phyloP scores from a whole-genome alignment of 1,140 invertebrate genomes.

The Pomacea maculata region DNA sequence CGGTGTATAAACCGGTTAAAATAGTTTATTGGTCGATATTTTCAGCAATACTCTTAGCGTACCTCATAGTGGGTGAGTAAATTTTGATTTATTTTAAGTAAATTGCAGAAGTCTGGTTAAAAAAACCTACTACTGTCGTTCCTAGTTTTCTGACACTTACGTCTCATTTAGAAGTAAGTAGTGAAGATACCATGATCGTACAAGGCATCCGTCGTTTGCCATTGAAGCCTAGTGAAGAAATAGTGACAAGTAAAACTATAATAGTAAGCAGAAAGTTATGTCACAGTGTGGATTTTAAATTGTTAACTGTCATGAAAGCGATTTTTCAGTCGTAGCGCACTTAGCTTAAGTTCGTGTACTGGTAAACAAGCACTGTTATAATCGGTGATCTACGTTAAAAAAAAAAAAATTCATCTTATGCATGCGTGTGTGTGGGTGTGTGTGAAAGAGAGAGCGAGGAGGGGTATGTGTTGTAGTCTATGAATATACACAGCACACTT shows the following conservation, averaged over 20 bases:
- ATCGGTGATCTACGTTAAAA: too few relatives aligned
- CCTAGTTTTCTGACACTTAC: neutral
- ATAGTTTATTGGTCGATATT: conserved; percentile 25
- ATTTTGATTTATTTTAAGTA: neutral
- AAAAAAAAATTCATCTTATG: too few relatives aligned
- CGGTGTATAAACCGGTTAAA: conserved; percentile 16
- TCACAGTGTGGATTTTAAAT: neutral
- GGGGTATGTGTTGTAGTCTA: too few relatives aligned
- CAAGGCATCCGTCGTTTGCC: neutral
- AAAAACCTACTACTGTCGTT: neutral
- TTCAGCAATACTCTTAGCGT: conserved; percentile 8
- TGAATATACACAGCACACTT: too few relatives aligned
- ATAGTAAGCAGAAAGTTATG: neutral
- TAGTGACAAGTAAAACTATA: neutral
- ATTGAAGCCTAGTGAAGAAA: neutral
- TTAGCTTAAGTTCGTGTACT: too few relatives aligned
- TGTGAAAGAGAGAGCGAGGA: too few relatives aligned
- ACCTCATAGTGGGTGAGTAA: conserved; percentile 26
- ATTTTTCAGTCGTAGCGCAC: too few relatives aligned
- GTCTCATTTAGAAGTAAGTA: neutral
- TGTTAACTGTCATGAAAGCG: too few relatives aligned
- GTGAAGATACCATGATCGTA: neutral
- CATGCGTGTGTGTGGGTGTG: too few relatives aligned
- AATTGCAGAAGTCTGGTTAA: neutral
- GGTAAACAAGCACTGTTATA: too few relatives aligned